A percentile compares a stretch with the other conserved stretches of the same genome.
Conservation (phyloP, 2,888 invertebrate genomes). For the Salticus scenicus region DNA sequence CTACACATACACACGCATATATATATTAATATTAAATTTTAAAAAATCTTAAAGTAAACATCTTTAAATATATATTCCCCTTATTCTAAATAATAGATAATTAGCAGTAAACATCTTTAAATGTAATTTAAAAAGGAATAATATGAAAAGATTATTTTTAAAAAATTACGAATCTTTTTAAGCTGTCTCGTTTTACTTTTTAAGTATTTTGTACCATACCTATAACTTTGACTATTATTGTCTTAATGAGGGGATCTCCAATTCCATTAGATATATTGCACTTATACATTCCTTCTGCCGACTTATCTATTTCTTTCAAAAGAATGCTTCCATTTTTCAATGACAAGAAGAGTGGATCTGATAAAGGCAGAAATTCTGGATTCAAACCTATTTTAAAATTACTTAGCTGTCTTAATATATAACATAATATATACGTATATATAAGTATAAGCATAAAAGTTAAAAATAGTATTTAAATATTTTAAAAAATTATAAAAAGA, state of each 20-base stretch:
- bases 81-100: too few species aligned
- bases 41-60: too few species aligned
- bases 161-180: too few species aligned
- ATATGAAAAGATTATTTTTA: too few species aligned
- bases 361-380: background rate
- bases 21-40: too few species aligned
- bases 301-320: constrained; percentile 46
- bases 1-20: too few species aligned
- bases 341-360: background rate
- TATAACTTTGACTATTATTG: constrained; percentile 44
- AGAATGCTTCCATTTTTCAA: constrained; percentile 57
- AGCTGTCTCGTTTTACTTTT: too few species aligned
- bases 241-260: constrained; percentile 41
- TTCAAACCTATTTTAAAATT: constrained; percentile 5
- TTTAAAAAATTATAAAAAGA: background rate
- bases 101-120: too few species aligned
- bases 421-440: too few species aligned
- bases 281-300: constrained; percentile 62
- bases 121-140: too few species aligned
- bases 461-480: background rate
- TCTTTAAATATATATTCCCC: too few species aligned
- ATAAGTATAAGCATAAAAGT: too few species aligned
- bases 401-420: background rate
- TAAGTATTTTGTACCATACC: constrained; percentile 27
- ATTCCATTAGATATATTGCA: constrained; percentile 67